These are phyloP conservation scores for Helarctos malayanus DNA, from an alignment of 2,797 vertebrate species.

Conservation along the genomic window DNA sequence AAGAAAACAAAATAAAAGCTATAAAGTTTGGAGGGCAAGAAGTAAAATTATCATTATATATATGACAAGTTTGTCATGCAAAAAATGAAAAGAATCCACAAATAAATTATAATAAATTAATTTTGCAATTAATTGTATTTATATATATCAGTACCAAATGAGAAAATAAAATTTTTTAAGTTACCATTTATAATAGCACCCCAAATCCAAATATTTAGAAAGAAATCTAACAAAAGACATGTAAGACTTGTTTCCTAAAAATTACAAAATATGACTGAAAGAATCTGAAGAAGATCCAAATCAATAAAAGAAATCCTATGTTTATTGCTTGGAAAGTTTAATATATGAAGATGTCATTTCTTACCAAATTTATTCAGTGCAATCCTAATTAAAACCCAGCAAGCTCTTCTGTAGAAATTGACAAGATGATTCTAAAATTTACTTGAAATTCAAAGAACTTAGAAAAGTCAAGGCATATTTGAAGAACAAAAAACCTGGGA, in stretches of 20 bases:
- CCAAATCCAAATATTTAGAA: background rate
- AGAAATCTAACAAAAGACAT: background rate
- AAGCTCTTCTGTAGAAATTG: no score
- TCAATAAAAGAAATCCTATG: background rate
- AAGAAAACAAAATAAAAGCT: slow-evolving; percentile 32
- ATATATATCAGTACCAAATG: background rate
- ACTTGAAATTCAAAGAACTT: no score
- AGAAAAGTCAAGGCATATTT: no score
- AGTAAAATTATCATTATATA: slow-evolving; percentile 20
- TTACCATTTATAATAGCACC: background rate
- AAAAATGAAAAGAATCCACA: background rate
- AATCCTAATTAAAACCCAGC: background rate
- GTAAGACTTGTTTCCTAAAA: background rate
- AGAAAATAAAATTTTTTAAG: background rate
- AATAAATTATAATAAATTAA: slow-evolving; percentile 9
- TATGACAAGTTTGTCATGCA: background rate
- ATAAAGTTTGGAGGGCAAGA: background rate
- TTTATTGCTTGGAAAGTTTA: background rate
- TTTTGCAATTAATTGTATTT: background rate
- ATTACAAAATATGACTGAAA: background rate
- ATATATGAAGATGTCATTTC: background rate
- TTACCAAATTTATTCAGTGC: background rate
- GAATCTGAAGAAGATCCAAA: background rate
- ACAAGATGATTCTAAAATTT: no score
- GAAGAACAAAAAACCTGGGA: no score